These are phyloP conservation scores for Orchestes rusci DNA, from an alignment of 2,888 invertebrate species.

Conservation along the genomic window DNA sequence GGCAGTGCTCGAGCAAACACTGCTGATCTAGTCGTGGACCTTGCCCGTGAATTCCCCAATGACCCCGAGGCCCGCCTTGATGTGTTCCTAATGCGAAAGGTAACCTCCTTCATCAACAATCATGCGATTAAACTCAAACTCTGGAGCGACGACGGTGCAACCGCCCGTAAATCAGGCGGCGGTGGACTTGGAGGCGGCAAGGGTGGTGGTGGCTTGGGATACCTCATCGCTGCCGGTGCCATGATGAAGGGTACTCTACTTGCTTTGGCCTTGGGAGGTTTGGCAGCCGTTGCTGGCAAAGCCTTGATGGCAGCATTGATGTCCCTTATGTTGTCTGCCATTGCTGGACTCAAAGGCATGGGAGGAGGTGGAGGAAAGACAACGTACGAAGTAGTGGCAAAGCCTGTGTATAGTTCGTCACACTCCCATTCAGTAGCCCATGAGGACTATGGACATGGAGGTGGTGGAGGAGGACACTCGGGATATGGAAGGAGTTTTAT, in stretches of 20 bases:
- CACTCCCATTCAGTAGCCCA: conserved; percentile 57
- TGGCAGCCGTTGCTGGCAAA: conserved; percentile 70
- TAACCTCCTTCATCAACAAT: conserved; percentile 63
- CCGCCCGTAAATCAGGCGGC: conserved; percentile 47
- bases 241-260: conserved; percentile 62
- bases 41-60: conserved; percentile 64
- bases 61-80: conserved; percentile 68
- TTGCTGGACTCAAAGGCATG: conserved; percentile 50
- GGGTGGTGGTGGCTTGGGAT: conserved; percentile 47
- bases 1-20: conserved; percentile 46
- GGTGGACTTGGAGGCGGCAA: conserved; percentile 44
- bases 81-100: conserved; percentile 63
- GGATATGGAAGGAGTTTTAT: conserved; percentile 46
- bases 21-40: conserved; percentile 64
- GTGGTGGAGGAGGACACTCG: conserved; percentile 33
- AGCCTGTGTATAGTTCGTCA: conserved; percentile 63
- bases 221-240: conserved; percentile 44
- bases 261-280: conserved; percentile 62
- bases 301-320: conserved; percentile 72
- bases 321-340: conserved; percentile 66
- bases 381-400: conserved; percentile 73
- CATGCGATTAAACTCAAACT: conserved; percentile 64
- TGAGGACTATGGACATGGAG: conserved; percentile 44
- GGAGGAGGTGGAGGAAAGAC: conserved; percentile 60
- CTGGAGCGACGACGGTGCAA: conserved; percentile 34